Conservation (phyloP, 37 sponge, comb jelly and placozoan species). For the Lycopodina hypogea region DNA sequence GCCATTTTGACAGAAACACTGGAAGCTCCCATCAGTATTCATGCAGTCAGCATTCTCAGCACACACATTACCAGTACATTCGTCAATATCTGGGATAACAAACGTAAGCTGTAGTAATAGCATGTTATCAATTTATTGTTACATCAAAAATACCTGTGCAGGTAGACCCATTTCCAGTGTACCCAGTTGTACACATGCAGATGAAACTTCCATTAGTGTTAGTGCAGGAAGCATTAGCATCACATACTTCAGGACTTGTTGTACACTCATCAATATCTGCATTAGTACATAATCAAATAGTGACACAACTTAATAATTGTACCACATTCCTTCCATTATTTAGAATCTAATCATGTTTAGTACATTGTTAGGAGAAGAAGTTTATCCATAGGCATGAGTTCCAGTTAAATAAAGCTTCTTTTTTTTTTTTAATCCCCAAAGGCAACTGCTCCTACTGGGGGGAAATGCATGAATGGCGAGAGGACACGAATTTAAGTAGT, state of each 20-base stretch:
- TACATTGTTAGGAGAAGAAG: too few species aligned
- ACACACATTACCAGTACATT: conserved; percentile 30
- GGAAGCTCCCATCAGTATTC: conserved; percentile 37
- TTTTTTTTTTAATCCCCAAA: too few species aligned
- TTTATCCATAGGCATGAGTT: too few species aligned
- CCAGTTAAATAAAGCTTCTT: too few species aligned
- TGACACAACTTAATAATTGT: too few species aligned
- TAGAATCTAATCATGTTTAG: too few species aligned
- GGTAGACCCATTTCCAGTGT: conserved; percentile 20
- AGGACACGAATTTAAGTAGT: too few species aligned
- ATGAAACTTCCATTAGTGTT: conserved; percentile 41
- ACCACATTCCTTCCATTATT: too few species aligned
- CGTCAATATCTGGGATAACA: conserved; percentile 28
- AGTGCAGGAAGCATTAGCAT: conserved; percentile 25
- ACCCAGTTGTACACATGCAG: conserved; percentile 40
- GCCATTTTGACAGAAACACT: conserved; percentile 39
- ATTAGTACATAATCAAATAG: too few species aligned
- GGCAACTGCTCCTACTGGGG: too few species aligned
- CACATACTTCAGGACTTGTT: conserved; percentile 12
- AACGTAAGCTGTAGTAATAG: neutral
- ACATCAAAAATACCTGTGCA: conserved; percentile 14
- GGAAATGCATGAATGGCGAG: too few species aligned
- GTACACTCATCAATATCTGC: conserved; percentile 52
- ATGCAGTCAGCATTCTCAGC: conserved; percentile 18
- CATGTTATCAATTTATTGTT: neutral